phyloP scores from a whole-genome alignment of 2,797 vertebrate species.

The Macrochelys suwanniensis region DNA sequence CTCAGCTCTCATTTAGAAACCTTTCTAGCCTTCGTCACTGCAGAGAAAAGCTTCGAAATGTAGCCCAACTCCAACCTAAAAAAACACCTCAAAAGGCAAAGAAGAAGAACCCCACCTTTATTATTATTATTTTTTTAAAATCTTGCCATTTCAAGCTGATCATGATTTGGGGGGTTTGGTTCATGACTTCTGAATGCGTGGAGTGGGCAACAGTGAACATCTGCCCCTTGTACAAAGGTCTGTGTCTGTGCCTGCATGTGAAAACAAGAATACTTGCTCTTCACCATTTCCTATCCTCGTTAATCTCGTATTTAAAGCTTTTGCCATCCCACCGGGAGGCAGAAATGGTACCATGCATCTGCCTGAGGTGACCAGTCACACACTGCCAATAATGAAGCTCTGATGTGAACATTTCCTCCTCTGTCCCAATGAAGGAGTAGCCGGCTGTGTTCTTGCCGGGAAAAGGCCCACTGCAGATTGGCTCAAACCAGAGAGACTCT shows the following conservation, averaged over 20 bases:
- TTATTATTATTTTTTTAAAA: background rate
- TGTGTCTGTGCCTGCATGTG: background rate
- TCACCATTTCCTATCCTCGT: background rate
- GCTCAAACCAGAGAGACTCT: background rate
- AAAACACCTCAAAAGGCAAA: background rate
- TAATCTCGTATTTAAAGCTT: background rate
- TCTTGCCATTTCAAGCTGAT: background rate
- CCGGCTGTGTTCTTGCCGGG: background rate
- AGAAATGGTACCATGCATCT: background rate
- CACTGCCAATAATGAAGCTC: background rate
- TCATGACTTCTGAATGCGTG: constrained; percentile 13
- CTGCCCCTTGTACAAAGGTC: background rate
- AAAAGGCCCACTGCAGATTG: no score
- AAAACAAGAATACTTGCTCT: background rate
- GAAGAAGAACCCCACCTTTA: background rate
- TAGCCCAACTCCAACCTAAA: background rate
- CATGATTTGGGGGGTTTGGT: background rate
- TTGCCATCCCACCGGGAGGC: background rate
- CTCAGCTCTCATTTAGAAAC: background rate
- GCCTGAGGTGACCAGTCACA: constrained; percentile 23
- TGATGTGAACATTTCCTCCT: background rate
- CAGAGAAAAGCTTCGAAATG: background rate
- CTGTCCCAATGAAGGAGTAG: background rate
- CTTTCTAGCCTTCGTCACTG: background rate
- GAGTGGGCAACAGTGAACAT: background rate